phyloP scores from a whole-genome alignment of 2,113 vertebrate genomes.

The Hippocampus barbouri region DNA sequence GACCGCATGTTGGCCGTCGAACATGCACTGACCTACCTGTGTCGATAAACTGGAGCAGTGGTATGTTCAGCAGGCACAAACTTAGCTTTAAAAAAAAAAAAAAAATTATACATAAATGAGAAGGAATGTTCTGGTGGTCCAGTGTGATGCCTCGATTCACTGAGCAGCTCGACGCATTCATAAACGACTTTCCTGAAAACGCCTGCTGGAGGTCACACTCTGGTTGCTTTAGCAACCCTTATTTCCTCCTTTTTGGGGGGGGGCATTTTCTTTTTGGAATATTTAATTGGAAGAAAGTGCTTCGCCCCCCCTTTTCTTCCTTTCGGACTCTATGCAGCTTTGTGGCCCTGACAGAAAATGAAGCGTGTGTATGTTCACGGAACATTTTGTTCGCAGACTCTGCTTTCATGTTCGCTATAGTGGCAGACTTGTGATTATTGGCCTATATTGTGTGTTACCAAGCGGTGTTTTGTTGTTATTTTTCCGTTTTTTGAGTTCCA shows the following conservation, averaged over 20 bases:
- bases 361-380: not conserved
- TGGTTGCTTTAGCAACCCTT: slow-evolving; percentile 54
- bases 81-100: not conserved
- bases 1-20: slow-evolving; percentile 24
- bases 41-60: not conserved
- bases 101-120: not conserved
- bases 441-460: not conserved
- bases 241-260: slow-evolving; percentile 32
- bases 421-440: not conserved
- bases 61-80: not conserved
- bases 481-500: no score
- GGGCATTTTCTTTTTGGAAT: slow-evolving; percentile 23
- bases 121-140: not conserved
- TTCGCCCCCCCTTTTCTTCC: slow-evolving; percentile 16
- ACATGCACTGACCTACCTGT: not conserved
- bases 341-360: slow-evolving; percentile 13
- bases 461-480: not conserved
- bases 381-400: not conserved
- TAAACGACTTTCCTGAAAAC: slow-evolving; percentile 31
- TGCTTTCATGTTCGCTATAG: not conserved
- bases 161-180: not conserved
- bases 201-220: slow-evolving; percentile 46
- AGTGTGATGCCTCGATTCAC: not conserved
- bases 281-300: slow-evolving; percentile 25
- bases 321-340: slow-evolving; percentile 15